Percentiles rank a stretch among this genome's conserved stretches.
phyloP scores from a whole-genome alignment of 2,797 vertebrate species.

The Toxotes lorentzi region DNA sequence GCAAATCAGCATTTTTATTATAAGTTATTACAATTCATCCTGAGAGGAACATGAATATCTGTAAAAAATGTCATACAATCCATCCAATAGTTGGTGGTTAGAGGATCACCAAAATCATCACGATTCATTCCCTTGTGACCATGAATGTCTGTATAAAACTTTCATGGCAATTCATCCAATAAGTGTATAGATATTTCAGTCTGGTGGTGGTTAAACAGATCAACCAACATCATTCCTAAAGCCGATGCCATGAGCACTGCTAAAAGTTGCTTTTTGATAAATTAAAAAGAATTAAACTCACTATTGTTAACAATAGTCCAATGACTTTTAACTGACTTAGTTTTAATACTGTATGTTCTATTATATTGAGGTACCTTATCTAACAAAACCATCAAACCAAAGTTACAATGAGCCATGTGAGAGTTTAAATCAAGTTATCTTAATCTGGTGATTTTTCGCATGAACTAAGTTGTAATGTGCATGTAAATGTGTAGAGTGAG shows the following conservation, averaged over 20 bases:
- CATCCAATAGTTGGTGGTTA: not conserved
- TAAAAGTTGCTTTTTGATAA: too few relatives aligned
- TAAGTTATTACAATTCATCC: too few relatives aligned
- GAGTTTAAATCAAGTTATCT: not conserved
- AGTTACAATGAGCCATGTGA: not conserved
- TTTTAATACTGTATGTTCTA: too few relatives aligned
- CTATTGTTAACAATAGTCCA: too few relatives aligned
- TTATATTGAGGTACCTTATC: too few relatives aligned
- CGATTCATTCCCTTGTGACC: too few relatives aligned
- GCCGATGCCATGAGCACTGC: too few relatives aligned
- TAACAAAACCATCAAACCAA: conserved; percentile 9
- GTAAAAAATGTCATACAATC: not conserved
- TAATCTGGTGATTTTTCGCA: not conserved
- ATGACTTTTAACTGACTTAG: too few relatives aligned
- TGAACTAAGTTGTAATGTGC: not conserved
- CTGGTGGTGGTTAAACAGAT: not conserved
- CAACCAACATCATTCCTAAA: not conserved
- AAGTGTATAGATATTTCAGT: not conserved
- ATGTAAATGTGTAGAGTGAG: conserved; percentile 6
- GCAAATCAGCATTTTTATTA: too few relatives aligned
- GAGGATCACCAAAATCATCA: too few relatives aligned
- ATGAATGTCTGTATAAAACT: not conserved
- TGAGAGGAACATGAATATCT: too few relatives aligned
- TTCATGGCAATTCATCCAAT: not conserved
- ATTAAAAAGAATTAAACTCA: too few relatives aligned